Percentiles rank a stretch among this genome's conserved stretches.
These are phyloP conservation scores for rat (Rattus norvegicus) DNA, from an alignment of 2,113 vertebrate species.

Conservation along the genomic window DNA sequence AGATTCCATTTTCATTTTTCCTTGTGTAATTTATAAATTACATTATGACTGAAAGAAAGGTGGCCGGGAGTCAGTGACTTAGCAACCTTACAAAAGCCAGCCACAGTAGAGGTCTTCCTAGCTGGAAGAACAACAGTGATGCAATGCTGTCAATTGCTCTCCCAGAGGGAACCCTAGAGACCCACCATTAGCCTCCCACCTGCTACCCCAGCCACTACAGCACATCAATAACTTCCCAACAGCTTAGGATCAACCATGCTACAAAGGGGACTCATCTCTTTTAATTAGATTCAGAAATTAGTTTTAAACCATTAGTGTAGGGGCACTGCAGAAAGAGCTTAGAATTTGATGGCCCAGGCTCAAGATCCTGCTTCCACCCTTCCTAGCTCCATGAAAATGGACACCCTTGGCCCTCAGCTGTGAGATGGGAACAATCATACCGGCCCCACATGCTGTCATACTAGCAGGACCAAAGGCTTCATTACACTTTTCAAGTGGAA, in stretches of 20 bases:
- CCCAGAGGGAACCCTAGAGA: neutral
- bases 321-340: neutral
- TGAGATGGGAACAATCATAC: neutral
- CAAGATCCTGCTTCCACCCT: neutral
- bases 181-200: neutral
- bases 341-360: neutral
- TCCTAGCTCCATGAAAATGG: neutral
- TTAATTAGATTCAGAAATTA: constrained; percentile 29
- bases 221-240: neutral
- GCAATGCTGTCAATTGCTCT: neutral
- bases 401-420: neutral
- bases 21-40: neutral
- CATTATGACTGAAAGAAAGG: constrained; percentile 47
- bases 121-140: neutral
- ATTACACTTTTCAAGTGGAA: constrained; percentile 1
- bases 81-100: neutral
- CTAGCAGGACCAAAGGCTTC: neutral
- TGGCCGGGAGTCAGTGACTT: neutral
- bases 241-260: neutral
- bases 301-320: constrained; percentile 7
- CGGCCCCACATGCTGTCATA: neutral
- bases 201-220: neutral
- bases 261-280: neutral
- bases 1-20: constrained; percentile 50
- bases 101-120: neutral